A percentile compares a stretch with the other conserved stretches of the same genome.
These are phyloP conservation scores for Pithys albifrons DNA, from an alignment of 2,113 vertebrate species.

Conservation along the genomic window DNA sequence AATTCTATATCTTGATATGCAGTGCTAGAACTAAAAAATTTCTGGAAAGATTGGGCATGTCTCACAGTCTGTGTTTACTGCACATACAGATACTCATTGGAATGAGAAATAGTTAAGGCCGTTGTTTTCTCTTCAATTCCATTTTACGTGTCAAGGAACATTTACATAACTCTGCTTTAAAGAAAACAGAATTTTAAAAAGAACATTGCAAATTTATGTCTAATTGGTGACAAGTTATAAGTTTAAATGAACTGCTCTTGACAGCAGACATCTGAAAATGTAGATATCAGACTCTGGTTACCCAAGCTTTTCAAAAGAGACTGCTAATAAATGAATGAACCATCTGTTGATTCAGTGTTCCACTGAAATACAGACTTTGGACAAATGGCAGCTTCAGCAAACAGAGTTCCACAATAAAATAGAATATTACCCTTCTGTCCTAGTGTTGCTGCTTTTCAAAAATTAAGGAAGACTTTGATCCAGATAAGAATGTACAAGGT, in stretches of 20 bases:
- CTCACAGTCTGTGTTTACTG: neutral
- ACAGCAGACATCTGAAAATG: neutral
- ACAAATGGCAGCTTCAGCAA: neutral
- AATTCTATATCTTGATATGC: neutral
- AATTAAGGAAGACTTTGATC: neutral
- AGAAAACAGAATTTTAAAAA: neutral
- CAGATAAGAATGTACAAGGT: neutral
- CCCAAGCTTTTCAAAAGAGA: neutral
- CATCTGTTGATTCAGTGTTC: neutral
- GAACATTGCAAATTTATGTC: neutral
- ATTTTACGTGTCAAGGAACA: neutral
- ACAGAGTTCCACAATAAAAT: neutral
- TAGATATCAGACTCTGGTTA: neutral
- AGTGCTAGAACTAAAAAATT: neutral
- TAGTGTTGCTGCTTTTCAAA: neutral
- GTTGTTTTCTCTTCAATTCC: neutral
- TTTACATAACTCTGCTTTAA: neutral
- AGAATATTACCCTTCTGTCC: accelerated
- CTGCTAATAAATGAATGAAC: neutral
- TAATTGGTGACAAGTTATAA: neutral
- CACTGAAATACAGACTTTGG: neutral
- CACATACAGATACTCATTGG: neutral
- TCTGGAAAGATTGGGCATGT: neutral
- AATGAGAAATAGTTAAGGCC: neutral
- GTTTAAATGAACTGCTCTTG: neutral